A percentile compares a stretch with the other conserved stretches of the same genome.
phyloP scores from a whole-genome alignment of 2,797 vertebrate genomes.

The Eulemur rubriventer region DNA sequence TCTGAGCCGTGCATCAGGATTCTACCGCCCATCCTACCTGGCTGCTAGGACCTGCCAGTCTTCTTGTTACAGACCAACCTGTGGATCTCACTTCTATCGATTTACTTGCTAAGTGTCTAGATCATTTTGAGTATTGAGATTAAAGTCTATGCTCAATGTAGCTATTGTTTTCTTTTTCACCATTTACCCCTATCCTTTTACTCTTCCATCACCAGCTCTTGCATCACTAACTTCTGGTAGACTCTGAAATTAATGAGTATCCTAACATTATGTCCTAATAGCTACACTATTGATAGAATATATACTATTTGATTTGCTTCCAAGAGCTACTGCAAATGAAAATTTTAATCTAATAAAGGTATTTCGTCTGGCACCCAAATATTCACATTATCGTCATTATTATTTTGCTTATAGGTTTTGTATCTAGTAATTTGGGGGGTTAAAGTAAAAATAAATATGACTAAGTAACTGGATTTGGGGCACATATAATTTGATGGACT shows the following conservation, averaged over 20 bases:
- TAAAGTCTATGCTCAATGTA: neutral
- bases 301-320: neutral
- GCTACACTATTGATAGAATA: neutral
- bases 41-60: neutral
- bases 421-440: neutral
- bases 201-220: neutral
- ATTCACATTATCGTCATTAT: neutral
- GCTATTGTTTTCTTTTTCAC: neutral
- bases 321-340: neutral
- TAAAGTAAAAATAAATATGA: neutral
- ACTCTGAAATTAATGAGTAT: neutral
- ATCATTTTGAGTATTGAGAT: neutral
- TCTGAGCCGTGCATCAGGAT: neutral
- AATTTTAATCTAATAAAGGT: conserved; percentile 49
- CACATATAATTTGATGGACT: neutral
- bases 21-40: neutral
- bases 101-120: neutral
- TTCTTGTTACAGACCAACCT: neutral
- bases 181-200: neutral
- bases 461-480: neutral
- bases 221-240: neutral
- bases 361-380: neutral
- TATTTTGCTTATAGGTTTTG: neutral
- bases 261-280: neutral
- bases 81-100: neutral